Evolutionary conservation across 2,113 vertebrate species (phyloP).

Genomic region (Brevimyrus niger): DNA sequence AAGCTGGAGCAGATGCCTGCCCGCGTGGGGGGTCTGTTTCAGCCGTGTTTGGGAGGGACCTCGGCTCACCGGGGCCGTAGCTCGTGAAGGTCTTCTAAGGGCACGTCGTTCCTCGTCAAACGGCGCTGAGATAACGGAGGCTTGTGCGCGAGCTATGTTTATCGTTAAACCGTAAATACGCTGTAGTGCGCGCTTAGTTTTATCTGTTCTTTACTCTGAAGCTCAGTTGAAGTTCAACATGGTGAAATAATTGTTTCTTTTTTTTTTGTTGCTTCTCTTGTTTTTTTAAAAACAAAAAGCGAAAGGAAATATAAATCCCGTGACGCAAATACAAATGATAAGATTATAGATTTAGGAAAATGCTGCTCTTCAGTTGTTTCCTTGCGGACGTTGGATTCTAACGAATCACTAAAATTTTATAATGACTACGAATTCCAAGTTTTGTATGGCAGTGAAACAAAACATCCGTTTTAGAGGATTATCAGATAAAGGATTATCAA

Average conservation of each 20-base stretch:
- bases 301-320: not conserved
- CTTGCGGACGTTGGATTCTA: not conserved
- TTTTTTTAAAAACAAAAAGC: not conserved
- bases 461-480: not conserved
- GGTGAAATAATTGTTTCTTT: not conserved
- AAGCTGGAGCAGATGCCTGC: slow-evolving; percentile 17
- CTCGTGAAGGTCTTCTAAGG: not conserved
- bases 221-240: not conserved
- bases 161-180: not conserved
- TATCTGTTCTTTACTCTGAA: not conserved
- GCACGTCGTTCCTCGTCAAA: not conserved
- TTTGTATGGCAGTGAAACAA: not conserved
- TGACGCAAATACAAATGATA: not conserved
- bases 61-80: not conserved
- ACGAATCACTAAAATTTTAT: not conserved
- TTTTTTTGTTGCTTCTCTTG: not conserved
- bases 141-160: not conserved
- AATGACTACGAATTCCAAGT: not conserved
- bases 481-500: not conserved
- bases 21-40: not conserved
- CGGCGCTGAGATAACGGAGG: not conserved
- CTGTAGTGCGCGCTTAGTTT: not conserved
- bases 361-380: not conserved
- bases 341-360: not conserved
- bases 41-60: not conserved